Conservation (phyloP, 2,888 invertebrate genomes). For the Eupithecia insigniata region DNA sequence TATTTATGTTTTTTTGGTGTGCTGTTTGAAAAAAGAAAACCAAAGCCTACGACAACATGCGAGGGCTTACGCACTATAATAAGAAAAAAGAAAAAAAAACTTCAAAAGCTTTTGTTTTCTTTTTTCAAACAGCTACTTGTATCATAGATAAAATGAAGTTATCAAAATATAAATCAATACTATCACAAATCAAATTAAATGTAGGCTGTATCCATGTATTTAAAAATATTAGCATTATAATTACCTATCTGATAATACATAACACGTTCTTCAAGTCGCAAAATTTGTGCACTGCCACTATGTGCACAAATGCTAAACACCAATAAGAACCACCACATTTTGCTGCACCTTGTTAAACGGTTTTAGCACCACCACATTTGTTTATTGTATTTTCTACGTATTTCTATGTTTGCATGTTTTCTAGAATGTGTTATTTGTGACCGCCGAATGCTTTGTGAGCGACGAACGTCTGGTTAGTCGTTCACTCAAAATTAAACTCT, state of each 20-base stretch:
- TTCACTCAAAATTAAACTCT: constrained; percentile 55
- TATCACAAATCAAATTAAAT: not conserved
- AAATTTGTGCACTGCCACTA: constrained; percentile 55
- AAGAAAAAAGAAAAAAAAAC: too few relatives aligned
- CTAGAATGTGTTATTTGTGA: constrained; percentile 33
- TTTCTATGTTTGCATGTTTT: constrained; percentile 18
- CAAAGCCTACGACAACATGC: too few relatives aligned
- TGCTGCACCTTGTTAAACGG: not conserved
- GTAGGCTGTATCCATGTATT: not conserved
- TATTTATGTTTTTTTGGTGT: not conserved
- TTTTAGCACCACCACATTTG: constrained; percentile 14
- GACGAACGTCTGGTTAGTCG: constrained; percentile 52
- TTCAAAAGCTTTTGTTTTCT: too few relatives aligned
- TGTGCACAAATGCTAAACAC: constrained; percentile 48
- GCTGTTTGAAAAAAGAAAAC: not conserved
- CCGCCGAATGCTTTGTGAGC: constrained; percentile 42
- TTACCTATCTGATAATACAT: constrained; percentile 69
- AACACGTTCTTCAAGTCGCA: constrained; percentile 48
- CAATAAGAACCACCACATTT: constrained; percentile 54
- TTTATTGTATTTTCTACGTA: not conserved
- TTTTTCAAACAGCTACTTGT: too few relatives aligned
- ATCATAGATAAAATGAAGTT: not conserved
- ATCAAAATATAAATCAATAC: not conserved
- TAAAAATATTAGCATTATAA: constrained; percentile 34
- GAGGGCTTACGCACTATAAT: too few relatives aligned